Evolutionary conservation across 2,797 vertebrate genomes (phyloP).

Genomic region (Podargus strigoides): DNA sequence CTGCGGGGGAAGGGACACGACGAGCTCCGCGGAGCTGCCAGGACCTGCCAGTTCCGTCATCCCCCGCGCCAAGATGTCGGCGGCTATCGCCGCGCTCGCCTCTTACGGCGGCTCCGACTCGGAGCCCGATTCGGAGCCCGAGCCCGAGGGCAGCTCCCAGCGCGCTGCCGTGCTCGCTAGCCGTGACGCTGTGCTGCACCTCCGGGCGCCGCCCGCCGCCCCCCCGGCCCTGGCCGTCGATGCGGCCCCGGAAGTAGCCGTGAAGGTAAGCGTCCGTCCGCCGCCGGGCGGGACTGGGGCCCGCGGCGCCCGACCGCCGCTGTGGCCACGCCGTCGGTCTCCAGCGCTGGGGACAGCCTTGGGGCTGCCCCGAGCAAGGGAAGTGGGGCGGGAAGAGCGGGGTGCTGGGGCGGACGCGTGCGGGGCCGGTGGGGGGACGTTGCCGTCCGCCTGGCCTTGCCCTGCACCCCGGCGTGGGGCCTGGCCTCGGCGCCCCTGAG

Average conservation of each 20-base stretch:
- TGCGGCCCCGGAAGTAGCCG: conserved; percentile 92
- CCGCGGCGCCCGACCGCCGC: not conserved
- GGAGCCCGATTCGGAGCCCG: conserved; percentile 88
- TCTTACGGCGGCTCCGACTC: conserved; percentile 89
- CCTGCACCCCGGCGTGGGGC: no score
- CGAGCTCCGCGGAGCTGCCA: not conserved
- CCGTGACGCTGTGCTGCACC: conserved; percentile 64
- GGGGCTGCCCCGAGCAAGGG: not conserved
- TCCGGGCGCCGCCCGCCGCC: conserved; percentile 72
- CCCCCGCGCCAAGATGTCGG: conserved; percentile 83
- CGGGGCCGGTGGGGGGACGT: accelerated
- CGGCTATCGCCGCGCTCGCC: conserved; percentile 80
- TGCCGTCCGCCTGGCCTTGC: not conserved
- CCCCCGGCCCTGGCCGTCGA: conserved; percentile 75
- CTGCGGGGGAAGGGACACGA: not conserved
- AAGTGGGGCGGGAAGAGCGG: not conserved
- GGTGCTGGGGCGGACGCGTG: no score
- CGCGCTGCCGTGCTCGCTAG: conserved; percentile 2
- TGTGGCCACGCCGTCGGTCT: not conserved
- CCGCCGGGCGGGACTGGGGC: not conserved
- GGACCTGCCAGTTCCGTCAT: not conserved
- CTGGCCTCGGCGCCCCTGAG: no score
- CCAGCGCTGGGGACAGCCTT: not conserved
- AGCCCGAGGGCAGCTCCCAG: conserved; percentile 66
- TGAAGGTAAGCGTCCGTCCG: conserved; percentile 82